Evolutionary conservation across 1,140 invertebrate species (phyloP), one percentile per base, ranked within the genome.

Genomic region (Drosophila lacteicornis): DNA sequence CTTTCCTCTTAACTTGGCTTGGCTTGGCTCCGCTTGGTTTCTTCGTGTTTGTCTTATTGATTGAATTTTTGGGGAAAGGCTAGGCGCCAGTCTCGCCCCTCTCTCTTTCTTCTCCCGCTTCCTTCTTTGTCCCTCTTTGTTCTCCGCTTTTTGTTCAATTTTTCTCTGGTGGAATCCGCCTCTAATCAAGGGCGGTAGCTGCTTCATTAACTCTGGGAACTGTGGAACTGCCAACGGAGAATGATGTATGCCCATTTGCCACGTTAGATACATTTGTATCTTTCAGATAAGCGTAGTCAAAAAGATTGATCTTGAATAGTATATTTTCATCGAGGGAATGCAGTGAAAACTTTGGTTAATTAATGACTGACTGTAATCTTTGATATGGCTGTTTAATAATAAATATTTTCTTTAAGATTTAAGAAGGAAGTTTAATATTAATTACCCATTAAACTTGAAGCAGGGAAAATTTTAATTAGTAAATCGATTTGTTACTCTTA

Each of bases 11-110:
- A 65, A 45, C 51, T 38, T 38, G 51, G 51, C 51, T 55, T 22
- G 17, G 19, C 12, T 30, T 30, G n/a, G 12, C n/a, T 53, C 40
- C 40, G 25, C 56, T 59, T 8, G 25, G 40, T 50, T 59, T 69
- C 38, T 40, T 68, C 27, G 47, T 69, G 67, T 59, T 71, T 58
- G 67, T 59, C 67, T 50, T 73, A 73, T 73, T 73, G 69, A 73
- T 73, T 73, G 67, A 27, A 50, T 19, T 49, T 51, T 50, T 22
- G 27, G 53, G 53, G 22, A 73, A 74, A 60, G 70, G 70, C 43
- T 70, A 71, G 69, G 67, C 69, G 69, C 69, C 69, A 73, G 53
- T 73, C 38, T 38, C 51, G 17, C 15, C 7, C 13, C 6, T 36
- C 12, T n/a, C 19, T 13, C 5, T 19, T 12, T 11, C n/a, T 46